Evolutionary conservation across 2,888 invertebrate genomes (phyloP), one percentile per base, ranked within the genome.

Genomic region (Eristalis tenax): DNA sequence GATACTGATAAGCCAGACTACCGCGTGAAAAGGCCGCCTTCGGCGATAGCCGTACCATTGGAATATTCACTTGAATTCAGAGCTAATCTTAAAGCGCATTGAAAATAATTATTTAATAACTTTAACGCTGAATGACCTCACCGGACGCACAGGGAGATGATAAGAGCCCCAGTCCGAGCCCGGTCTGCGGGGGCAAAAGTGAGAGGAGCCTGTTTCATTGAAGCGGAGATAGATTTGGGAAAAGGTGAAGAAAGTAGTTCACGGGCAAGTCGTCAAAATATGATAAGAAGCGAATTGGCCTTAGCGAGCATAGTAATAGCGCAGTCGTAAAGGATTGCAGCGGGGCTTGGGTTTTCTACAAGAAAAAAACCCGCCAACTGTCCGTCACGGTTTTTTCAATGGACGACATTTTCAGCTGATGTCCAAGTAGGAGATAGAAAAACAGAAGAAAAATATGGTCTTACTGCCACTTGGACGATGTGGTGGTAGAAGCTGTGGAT

Each of bases 221-320:
- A 79, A 40, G 40, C 75, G 28, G 28, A 38, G 64, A 56, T 56
- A 13, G n/a, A 18, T 40, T 40, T 18, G 50, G 22, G 57, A 64
- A 65, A 65, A 66, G 59, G 59, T 80, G 50, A 56, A 50, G 80
- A 76, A 80, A 80, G 56, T 80, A 76, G 84, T 84, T 84, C 84
- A 84, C n/a, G 84, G 80, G 66, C 71, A 84, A 59, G 10, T 63
- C 63, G 40, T 77, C 61, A 50, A 26, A 50, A 15, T 40, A 5
- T n/a, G 38, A 38, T 57, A 15, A 10, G 56, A 28, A 18, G 50
- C 18, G 50, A 50, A 50, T 8, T 50, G 18, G 18, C n/a, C 50
- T n/a, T 50, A 50, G 18, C 18, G 2, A 18, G 50, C 18, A 18
- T n/a, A 18, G 18, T 18, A 18, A 50, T 0, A 50, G 18, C 50